Conservation (phyloP, 2,888 invertebrate genomes). For the Nymphalis urticae region DNA sequence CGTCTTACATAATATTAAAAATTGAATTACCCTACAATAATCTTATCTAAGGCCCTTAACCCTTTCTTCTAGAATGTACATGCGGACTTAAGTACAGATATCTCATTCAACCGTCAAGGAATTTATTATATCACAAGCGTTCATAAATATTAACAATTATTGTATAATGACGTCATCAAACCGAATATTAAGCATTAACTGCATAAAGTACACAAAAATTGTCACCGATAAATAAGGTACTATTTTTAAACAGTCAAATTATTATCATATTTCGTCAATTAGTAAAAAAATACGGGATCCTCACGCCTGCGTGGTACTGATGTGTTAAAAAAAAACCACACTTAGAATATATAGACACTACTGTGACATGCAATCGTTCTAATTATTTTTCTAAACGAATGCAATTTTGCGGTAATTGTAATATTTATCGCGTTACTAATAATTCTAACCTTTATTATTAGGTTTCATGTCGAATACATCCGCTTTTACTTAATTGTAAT, state of each 20-base stretch:
- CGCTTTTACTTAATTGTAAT: not conserved
- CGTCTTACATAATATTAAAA: slow-evolving; percentile 26
- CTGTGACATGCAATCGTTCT: not conserved
- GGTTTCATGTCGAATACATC: not conserved
- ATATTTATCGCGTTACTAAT: slow-evolving; percentile 2
- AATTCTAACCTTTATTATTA: slow-evolving; percentile 1
- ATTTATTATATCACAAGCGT: slow-evolving; percentile 31
- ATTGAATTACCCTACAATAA: slow-evolving; percentile 30
- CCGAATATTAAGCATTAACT: slow-evolving; percentile 1
- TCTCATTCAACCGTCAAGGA: slow-evolving; percentile 26
- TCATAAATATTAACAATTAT: slow-evolving; percentile 13
- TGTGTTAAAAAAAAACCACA: not conserved
- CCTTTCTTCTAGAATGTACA: slow-evolving; percentile 31
- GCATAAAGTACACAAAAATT: slow-evolving; percentile 3
- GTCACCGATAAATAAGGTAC: not conserved
- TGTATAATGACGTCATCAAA: slow-evolving; percentile 12
- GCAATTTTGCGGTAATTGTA: not conserved
- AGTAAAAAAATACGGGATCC: not conserved
- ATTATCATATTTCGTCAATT: slow-evolving; percentile 1
- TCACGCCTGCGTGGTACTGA: slow-evolving; percentile 13
- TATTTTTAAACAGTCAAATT: not conserved
- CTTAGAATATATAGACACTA: not conserved
- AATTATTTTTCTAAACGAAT: not conserved
- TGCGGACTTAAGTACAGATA: slow-evolving; percentile 32
- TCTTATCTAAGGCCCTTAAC: slow-evolving; percentile 26